Base-by-base conservation (phyloP, 2,888 invertebrate species). In the Calameuta idolon region DNA sequence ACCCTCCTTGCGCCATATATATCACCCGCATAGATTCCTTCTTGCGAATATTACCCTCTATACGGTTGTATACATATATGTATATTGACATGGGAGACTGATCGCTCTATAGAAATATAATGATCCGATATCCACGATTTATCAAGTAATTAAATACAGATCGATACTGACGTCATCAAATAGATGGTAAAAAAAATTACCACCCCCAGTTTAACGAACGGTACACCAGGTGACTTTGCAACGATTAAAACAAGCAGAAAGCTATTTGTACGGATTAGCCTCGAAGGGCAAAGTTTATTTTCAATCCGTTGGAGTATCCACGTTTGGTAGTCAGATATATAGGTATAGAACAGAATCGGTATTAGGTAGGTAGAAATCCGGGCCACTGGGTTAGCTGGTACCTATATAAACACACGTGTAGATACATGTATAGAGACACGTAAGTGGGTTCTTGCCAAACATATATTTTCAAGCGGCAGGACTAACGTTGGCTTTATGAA, bases 401-500 rank as follows among this genome's bases (percentile, higher is more conserved):
- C 55, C 55, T 55, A 55, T 23, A 55, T 55, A 55, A 55, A 55
- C 55, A 55, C 55, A 55, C 55, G 55, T 31, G 31, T 71, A 31
- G 12, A 71, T 71, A 12, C 5, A 71, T 33, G 12, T 31, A 71
- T 71, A 33, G 31, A 34, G 77, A 35, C n/a, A 40, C n/a, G n/a
- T 34, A 37, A 55, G 73, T 69, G 75, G 73, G 55, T 77, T 40
- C 73, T 35, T 68, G 69, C 68, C 75, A 77, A 75, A 77, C 75
- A 79, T 79, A 75, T 30, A 78, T 74, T 74, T 73, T 69, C 78
- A 55, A 35, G 79, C 76, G 75, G 79, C 80, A 75, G 77, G 86
- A 89, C 86, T 86, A 89, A 89, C 87, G 88, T 84, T 85, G 79
- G 84, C 82, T 85, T 85, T 84, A 86, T 85, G 88, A 86, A 88